Base-by-base conservation (phyloP, 2,797 vertebrate species). In the Scomberomorus guttatus region DNA sequence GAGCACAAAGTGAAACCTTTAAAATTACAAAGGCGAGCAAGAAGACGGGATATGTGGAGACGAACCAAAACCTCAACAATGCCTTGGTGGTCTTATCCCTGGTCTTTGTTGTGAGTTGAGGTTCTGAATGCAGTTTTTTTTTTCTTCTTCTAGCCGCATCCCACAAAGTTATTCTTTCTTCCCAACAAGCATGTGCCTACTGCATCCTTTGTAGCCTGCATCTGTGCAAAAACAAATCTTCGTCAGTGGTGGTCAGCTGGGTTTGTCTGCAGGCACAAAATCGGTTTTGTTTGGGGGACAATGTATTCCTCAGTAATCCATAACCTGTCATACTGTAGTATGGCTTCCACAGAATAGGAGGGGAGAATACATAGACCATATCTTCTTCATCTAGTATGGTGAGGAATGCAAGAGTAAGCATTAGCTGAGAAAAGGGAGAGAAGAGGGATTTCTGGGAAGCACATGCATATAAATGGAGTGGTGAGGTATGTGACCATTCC, bases 11-110 rank as follows among this genome's bases (percentile, higher is more conserved):
- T 75, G 63, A 58, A 32, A 80, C 63, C 65, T 77, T 83, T 56
- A 68, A 84, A 91, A 89, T 85, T 59, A 81, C 70, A 78, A 65
- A 65, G 65, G 72, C 4, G 25, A 79, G 60, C 58, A 17, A 22
- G 61, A 75, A 72, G 69, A 67, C 51, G 76, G 55, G 56, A 68
- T 44, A 85, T 24, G 75, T 54, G 8, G 37, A 85, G 75, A 74
- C 68, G 64, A 86, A 84, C 71, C 69, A 69, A 91, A 90, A 80
- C 85, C 85, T 81, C 88, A 90, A 75, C 77, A 88, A 86, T 75
- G 72, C 42, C 72, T 74, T 52, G 80, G 87, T 87, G 86, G 91
- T 91, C 82, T 81, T 27, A 66, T 79, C 50, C 57, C 82, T 25
- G n/a, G 27, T 66, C 55, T 85, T 82, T 89, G 69, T 86, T 87